A percentile compares a stretch with the other conserved stretches of the same genome.
Evolutionary conservation across 1,140 invertebrate genomes (phyloP).

Genomic region (Drosophila kikkawai): DNA sequence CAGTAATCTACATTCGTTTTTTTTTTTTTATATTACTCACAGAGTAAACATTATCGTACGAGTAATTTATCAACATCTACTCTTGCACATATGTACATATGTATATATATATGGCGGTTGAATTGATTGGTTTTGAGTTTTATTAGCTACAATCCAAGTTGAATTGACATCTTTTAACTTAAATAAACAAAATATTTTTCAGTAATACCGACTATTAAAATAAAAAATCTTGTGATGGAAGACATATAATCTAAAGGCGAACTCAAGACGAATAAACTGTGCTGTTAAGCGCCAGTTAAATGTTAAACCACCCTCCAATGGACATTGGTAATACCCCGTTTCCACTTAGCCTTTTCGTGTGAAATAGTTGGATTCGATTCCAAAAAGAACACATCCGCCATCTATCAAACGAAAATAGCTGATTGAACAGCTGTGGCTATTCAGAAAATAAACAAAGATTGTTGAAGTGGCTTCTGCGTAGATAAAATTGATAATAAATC

Average conservation of each 20-base stretch:
- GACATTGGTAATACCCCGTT: background rate
- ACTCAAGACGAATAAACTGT: background rate
- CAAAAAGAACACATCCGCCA: background rate
- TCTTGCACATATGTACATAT: constrained; percentile 6
- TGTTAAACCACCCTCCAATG: background rate
- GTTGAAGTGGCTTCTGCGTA: too few relatives aligned
- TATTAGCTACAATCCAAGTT: background rate
- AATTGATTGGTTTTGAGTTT: background rate
- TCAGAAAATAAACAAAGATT: too few relatives aligned
- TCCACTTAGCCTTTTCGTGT: background rate
- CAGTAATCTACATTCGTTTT: constrained; percentile 12
- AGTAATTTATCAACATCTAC: constrained; percentile 24
- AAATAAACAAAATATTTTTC: background rate
- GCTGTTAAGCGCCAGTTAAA: constrained; percentile 5
- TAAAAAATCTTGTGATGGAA: background rate
- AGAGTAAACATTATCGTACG: constrained; percentile 37
- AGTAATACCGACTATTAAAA: background rate
- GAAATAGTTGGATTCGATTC: background rate
- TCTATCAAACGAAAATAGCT: background rate
- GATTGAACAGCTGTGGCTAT: background rate
- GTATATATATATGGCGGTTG: background rate
- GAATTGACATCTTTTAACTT: background rate
- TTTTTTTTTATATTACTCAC: constrained; percentile 33
- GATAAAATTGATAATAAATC: too few relatives aligned
- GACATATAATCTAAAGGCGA: background rate